These are phyloP conservation scores for Formica selysi DNA, from an alignment of 1,140 invertebrate species.

Conservation along the genomic window DNA sequence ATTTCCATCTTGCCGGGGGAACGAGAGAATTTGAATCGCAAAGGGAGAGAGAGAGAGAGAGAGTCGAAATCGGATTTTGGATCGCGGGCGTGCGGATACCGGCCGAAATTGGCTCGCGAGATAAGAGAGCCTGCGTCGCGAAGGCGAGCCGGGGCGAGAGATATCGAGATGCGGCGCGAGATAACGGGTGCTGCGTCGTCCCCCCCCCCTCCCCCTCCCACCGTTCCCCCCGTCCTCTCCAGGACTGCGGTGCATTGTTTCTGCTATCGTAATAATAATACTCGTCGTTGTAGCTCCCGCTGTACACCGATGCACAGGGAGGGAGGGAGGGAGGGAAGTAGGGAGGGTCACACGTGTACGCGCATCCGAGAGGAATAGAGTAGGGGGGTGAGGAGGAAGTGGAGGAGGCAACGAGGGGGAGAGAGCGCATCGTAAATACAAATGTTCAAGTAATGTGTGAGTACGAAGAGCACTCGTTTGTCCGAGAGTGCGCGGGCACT, in stretches of 20 bases:
- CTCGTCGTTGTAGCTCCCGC: conserved; percentile 57
- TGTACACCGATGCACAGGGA: conserved; percentile 11
- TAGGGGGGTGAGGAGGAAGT: background rate
- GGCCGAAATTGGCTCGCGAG: conserved; percentile 60
- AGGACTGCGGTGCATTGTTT: conserved; percentile 46
- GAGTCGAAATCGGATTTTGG: conserved; percentile 47
- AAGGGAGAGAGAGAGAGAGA: background rate
- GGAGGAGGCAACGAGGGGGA: background rate
- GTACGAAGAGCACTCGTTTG: conserved; percentile 8
- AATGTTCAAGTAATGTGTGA: conserved; percentile 37
- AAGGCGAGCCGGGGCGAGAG: conserved; percentile 76
- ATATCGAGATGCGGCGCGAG: conserved; percentile 76
- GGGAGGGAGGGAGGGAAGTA: background rate
- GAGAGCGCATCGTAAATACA: conserved; percentile 22
- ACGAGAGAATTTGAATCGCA: conserved; percentile 8
- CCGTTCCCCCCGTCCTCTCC: background rate
- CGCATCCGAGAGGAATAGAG: conserved; percentile 9
- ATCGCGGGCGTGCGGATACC: conserved; percentile 46
- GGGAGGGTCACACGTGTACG: conserved; percentile 46
- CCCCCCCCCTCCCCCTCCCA: background rate
- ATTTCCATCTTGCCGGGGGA: conserved; percentile 69
- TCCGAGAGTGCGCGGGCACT: background rate
- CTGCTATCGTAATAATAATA: conserved; percentile 67
- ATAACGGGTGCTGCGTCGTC: conserved; percentile 45
- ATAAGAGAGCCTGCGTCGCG: conserved; percentile 69